phyloP scores from a whole-genome alignment of 2,113 vertebrate species.

The Verasper variegatus region DNA sequence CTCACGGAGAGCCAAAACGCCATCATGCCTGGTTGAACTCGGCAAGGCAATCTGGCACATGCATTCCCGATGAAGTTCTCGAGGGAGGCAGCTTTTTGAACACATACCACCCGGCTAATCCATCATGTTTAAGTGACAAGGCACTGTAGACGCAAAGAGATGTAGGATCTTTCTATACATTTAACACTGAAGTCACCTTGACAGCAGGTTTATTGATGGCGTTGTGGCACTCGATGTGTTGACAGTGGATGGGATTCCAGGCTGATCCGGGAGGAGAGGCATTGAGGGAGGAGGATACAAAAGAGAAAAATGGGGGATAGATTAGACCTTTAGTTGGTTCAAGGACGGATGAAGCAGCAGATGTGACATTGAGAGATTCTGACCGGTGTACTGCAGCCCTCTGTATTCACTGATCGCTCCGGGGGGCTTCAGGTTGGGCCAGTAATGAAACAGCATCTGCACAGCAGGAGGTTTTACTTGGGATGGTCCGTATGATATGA shows the following conservation, averaged over 20 bases:
- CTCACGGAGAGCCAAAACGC: constrained; percentile 36
- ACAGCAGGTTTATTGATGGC: constrained; percentile 99
- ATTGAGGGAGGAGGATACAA: constrained; percentile 4
- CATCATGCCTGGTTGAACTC: constrained; percentile 13
- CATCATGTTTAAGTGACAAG: constrained; percentile 4
- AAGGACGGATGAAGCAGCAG: constrained; percentile 23
- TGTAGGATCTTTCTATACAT: background rate
- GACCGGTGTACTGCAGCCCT: constrained; percentile 98
- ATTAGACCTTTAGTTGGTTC: constrained; percentile 36
- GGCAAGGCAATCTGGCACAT: constrained; percentile 28
- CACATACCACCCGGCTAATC: constrained; percentile 1
- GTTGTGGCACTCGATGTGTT: constrained; percentile 98
- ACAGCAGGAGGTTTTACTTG: constrained; percentile 99
- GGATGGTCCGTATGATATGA: constrained; percentile 98
- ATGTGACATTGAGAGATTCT: constrained; percentile 53
- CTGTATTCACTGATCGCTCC: constrained; percentile 99
- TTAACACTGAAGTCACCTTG: constrained; percentile 86
- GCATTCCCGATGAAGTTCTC: constrained; percentile 6
- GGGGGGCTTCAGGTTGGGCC: constrained; percentile 98
- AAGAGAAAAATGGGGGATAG: constrained; percentile 1
- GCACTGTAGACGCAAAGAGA: background rate
- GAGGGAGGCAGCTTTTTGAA: constrained; percentile 8
- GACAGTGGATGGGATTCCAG: constrained; percentile 99
- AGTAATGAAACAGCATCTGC: constrained; percentile 99
- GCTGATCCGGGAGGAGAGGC: constrained; percentile 82